Evolutionary conservation across 1,140 invertebrate genomes (phyloP), one percentile per base, ranked within the genome.

Genomic region (Drosophila mauritiana): DNA sequence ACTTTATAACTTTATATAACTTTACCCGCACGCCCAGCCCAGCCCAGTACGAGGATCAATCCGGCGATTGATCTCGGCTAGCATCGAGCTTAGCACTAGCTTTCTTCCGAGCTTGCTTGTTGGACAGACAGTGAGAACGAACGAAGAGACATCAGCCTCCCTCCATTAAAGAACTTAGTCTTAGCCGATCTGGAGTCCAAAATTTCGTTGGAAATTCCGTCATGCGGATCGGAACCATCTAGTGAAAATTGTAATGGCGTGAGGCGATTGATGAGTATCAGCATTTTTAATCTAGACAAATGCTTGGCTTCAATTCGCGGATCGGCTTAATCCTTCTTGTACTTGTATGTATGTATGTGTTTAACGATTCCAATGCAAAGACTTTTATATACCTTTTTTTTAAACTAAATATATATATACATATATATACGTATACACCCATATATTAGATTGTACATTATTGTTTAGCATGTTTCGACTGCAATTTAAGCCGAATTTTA

Each of bases 11-110:
- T 73, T 48, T 63, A 73, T 74, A 63, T 42, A 73, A 55, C 45
- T 46, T 73, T 67, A 75, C 36, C 46, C 15, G 43, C 11, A 39
- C 27, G 43, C 42, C 20, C 20, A 22, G 39, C 51, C 27, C 48
- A 5, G 27, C 27, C 20, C 20, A 49, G 46, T 49, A 49, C 13
- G 46, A 1, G 11, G 46, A 49, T 49, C 46, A 43, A 20, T 55
- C 58, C 37, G 40, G 53, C 48, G 27, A 51, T 58, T 51, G 48
- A 51, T 62, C 39, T 54, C 37, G 59, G 59, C 46, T 31, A 31
- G 46, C 81, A 83, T 73, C 72, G 81, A 85, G 80, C 81, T 84
- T 84, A 85, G 73, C 49, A 80, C 77, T 63, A 76, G 80, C 80
- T 64, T 82, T 62, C 80, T 69, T 69, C 42, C 64, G 34, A 70